Conservation (phyloP, 2,113 vertebrate genomes). For the Bubo bubo region DNA sequence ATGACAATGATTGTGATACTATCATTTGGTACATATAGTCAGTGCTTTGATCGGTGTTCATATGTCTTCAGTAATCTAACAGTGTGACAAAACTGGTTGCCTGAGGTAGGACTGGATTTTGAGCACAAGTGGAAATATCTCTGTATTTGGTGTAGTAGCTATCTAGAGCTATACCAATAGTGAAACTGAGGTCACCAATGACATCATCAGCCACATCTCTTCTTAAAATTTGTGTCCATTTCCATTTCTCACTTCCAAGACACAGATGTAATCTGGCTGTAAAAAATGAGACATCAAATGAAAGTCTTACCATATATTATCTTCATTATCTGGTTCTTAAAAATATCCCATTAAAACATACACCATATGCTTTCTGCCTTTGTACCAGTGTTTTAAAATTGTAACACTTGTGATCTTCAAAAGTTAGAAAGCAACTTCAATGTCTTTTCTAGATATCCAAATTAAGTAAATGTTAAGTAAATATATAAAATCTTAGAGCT, state of each 20-base stretch:
- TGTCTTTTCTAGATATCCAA: not conserved
- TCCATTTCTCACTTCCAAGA: not conserved
- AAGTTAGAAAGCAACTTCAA: not conserved
- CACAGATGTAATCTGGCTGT: not conserved
- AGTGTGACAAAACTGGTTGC: not conserved
- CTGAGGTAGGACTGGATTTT: not conserved
- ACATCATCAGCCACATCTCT: not conserved
- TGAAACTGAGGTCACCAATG: not conserved
- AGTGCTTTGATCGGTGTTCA: not conserved
- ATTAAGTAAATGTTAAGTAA: not conserved
- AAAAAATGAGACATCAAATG: not conserved
- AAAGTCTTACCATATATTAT: not conserved
- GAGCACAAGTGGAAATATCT: not conserved
- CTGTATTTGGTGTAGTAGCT: not conserved
- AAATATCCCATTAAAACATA: not conserved
- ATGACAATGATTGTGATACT: not conserved
- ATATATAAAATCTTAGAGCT: not conserved
- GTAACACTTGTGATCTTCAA: conserved; percentile 1
- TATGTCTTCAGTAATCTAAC: not conserved
- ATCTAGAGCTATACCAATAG: not conserved
- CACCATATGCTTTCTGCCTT: conserved; percentile 6
- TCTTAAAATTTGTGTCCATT: not conserved
- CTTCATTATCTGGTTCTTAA: not conserved
- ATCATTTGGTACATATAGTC: not conserved
- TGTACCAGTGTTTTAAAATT: not conserved